Conservation (phyloP, 1,140 invertebrate genomes). For the Papilio polyxenes region DNA sequence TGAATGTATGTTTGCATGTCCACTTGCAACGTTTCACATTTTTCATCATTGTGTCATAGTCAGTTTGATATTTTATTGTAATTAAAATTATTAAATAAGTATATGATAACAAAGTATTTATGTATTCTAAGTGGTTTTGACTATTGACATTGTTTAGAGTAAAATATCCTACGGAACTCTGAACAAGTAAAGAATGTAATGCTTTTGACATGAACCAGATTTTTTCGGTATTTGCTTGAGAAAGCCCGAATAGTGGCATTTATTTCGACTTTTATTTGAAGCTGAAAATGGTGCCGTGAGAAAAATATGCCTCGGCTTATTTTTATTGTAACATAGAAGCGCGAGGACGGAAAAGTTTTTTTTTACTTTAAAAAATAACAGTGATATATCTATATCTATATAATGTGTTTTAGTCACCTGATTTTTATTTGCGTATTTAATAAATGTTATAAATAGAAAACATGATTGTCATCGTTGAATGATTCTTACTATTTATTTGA, state of each 20-base stretch:
- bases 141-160: not conserved
- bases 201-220: conserved; percentile 33
- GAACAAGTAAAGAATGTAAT: conserved; percentile 17
- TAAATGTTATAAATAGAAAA: no score
- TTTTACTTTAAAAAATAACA: conserved; percentile 56
- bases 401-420: conserved; percentile 53
- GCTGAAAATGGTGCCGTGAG: conserved; percentile 44
- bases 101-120: not conserved
- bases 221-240: conserved; percentile 37
- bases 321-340: conserved; percentile 56
- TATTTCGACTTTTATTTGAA: conserved; percentile 51
- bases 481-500: no score
- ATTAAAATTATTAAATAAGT: not conserved
- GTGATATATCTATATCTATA: conserved; percentile 56
- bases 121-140: not conserved
- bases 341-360: conserved; percentile 46
- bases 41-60: no score
- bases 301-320: conserved; percentile 46
- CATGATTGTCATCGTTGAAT: no score
- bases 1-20: no score
- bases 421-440: conserved; percentile 42
- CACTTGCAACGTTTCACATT: no score
- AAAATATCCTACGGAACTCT: conserved; percentile 7
- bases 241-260: conserved; percentile 41
- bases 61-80: no score